A percentile compares a stretch with the other conserved stretches of the same genome.
phyloP scores from a whole-genome alignment of 2,797 vertebrate species.

The Menidia menidia region DNA sequence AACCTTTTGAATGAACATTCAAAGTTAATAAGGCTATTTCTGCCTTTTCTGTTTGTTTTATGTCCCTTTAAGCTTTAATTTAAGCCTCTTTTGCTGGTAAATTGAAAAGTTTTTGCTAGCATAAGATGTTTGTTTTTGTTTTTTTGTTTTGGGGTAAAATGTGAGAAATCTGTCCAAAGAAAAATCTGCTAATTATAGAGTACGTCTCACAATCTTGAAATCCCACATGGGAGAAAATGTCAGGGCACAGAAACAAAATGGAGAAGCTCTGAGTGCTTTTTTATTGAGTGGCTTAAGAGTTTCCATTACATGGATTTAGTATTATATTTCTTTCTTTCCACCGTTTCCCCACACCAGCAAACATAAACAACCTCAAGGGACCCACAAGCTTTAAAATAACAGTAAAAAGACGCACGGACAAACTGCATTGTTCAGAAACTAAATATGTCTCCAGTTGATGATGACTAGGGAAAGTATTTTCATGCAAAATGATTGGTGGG shows the following conservation, averaged over 20 bases:
- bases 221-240: no score
- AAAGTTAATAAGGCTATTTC: not conserved
- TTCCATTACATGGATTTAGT: conserved; percentile 4
- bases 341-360: conserved; percentile 10
- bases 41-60: not conserved
- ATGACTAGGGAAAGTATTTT: conserved; percentile 27
- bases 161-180: no score
- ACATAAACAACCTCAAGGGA: not conserved
- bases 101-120: no score
- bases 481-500: conserved; percentile 23
- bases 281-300: not conserved
- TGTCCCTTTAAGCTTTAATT: no score
- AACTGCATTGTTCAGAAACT: not conserved
- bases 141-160: no score
- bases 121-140: no score
- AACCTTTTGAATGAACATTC: not conserved
- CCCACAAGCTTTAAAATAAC: not conserved
- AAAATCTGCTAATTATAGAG: no score
- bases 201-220: no score
- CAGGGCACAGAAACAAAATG: no score
- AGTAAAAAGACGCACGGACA: no score
- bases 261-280: no score
- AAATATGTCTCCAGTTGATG: conserved; percentile 23
- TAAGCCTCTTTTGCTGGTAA: no score
- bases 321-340: conserved; percentile 10